Evolutionary conservation across 2,113 vertebrate species (phyloP).

Genomic region (Centropus unirufus): DNA sequence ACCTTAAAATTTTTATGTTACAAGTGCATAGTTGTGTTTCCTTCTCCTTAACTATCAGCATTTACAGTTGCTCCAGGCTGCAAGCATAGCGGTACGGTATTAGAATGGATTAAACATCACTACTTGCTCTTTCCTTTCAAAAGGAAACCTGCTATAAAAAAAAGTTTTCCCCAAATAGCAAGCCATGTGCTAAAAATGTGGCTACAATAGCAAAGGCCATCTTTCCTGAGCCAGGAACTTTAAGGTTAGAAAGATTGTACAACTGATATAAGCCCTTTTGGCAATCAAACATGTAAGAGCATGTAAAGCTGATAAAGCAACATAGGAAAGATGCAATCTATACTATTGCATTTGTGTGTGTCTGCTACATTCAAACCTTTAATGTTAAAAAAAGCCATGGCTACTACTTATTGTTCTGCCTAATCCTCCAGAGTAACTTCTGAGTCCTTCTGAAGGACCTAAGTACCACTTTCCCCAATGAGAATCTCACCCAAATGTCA

Average conservation of each 20-base stretch:
- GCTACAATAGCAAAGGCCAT: slow-evolving; percentile 74
- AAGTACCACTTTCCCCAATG: not conserved
- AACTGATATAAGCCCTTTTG: slow-evolving; percentile 80
- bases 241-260: slow-evolving; percentile 75
- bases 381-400: not conserved
- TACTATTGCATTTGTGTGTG: slow-evolving; percentile 18
- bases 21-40: slow-evolving; percentile 80
- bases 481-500: not conserved
- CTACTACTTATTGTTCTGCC: not conserved
- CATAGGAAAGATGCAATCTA: slow-evolving; percentile 39
- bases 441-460: slow-evolving; percentile 4
- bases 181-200: slow-evolving; percentile 69
- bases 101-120: slow-evolving; percentile 54
- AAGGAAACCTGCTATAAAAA: slow-evolving; percentile 63
- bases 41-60: slow-evolving; percentile 54
- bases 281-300: slow-evolving; percentile 63
- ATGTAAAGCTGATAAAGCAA: slow-evolving; percentile 50
- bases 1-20: slow-evolving; percentile 73
- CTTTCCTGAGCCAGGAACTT: slow-evolving; percentile 82
- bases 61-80: slow-evolving; percentile 69
- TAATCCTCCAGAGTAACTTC: slow-evolving; percentile 23
- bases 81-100: slow-evolving; percentile 64
- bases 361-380: slow-evolving; percentile 57
- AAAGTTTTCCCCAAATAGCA: slow-evolving; percentile 22
- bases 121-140: slow-evolving; percentile 52